Evolutionary conservation across 2,888 invertebrate species (phyloP), one percentile per base, ranked within the genome.

Genomic region (Coelogynopora nodosa): DNA sequence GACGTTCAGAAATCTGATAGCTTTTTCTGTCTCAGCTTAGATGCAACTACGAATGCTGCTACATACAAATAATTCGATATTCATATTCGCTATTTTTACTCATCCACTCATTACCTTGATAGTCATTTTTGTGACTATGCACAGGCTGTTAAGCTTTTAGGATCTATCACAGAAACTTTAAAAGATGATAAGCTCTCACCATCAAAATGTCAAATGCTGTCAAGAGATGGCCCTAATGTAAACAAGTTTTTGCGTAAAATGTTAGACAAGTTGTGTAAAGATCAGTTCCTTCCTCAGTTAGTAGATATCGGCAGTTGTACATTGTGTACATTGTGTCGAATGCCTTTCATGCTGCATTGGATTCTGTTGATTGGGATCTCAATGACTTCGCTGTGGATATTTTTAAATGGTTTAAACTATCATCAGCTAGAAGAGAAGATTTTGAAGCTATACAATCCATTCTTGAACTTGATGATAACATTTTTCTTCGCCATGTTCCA

Each of bases 211-310:
- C 82, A 27, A 27, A 82, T 82, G 30, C 5, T 82, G 30, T 30
- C 10, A 29, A 27, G 88, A 23, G 5, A 89, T 88, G 88, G 89
- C 13, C 89, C 88, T 67, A 88, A 88, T 88, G 88, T 88, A 1
- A 89, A 89, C 67, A 88, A 88, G 67, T 87, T 88, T n/a, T 86
- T 89, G 27, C 88, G 87, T 88, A 87, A 85, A 49, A 2, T 30
- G 30, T 82, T 82, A 18, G 82, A 82, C 82, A 30, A 82, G 30
- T 82, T 26, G 82, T 30, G 84, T 84, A 30, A 87, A 82, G 30
- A 31, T n/a, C 84, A 80, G n/a, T 88, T 87, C 18, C 67, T 81
- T 67, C 84, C 81, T 49, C 86, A 86, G 18, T 31, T 88, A 67
- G 30, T 88, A 67, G 84, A 82, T 13, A 88, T 89, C 28, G 82